Conservation (phyloP, 2,888 invertebrate species). For the Hybos culiciformis region DNA sequence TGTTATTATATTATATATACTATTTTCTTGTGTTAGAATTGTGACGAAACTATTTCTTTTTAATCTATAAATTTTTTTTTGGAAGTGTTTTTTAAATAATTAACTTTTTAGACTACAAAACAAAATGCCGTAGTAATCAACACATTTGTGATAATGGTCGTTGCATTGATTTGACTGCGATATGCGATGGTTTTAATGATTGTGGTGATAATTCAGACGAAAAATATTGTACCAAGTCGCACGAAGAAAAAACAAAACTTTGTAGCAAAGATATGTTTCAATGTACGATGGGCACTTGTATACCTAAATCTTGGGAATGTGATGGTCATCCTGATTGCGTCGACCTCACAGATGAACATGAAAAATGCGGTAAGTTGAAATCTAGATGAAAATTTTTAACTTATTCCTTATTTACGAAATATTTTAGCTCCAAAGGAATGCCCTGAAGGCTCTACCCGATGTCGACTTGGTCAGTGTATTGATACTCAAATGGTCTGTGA, state of each 20-base stretch:
- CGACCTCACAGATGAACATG: constrained; percentile 61
- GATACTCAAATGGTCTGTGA: constrained; percentile 42
- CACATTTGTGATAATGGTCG: constrained; percentile 39
- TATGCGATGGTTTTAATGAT: constrained; percentile 41
- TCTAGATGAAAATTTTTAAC: not conserved
- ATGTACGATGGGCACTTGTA: constrained; percentile 55
- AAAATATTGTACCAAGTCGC: constrained; percentile 27
- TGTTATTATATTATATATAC: not conserved
- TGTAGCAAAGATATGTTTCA: constrained; percentile 42
- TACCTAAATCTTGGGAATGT: constrained; percentile 53
- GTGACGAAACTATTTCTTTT: no score
- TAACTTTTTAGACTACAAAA: constrained; percentile 18
- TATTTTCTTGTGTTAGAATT: no score
- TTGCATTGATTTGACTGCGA: constrained; percentile 37
- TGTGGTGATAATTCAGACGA: constrained; percentile 47
- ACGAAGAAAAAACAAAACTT: constrained; percentile 13
- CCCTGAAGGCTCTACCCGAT: constrained; percentile 27
- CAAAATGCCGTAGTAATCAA: constrained; percentile 36
- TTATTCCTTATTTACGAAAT: not conserved
- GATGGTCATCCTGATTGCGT: constrained; percentile 61
- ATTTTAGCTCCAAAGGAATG: constrained; percentile 14
- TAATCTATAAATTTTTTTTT: not conserved
- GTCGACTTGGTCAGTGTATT: constrained; percentile 43
- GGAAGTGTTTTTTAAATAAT: not conserved
- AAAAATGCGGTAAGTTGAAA: constrained; percentile 34